Percentiles rank a stretch among this genome's conserved stretches.
phyloP scores from a whole-genome alignment of 92 coral and sea anemone species.

The Metridium senile region DNA sequence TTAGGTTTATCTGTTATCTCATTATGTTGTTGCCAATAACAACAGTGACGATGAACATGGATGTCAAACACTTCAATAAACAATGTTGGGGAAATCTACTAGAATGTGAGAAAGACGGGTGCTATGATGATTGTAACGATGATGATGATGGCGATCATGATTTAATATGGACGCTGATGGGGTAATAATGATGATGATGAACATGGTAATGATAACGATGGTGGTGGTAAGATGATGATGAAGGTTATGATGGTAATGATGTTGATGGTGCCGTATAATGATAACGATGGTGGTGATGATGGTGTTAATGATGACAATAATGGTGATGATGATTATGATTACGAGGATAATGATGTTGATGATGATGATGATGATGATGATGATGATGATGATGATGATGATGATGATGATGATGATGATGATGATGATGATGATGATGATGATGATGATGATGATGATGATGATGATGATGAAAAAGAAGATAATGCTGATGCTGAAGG shows the following conservation, averaged over 20 bases:
- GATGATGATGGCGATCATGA: neutral
- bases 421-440: neutral
- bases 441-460: neutral
- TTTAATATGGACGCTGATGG: too few species aligned
- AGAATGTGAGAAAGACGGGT: too few species aligned
- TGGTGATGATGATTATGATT: too few species aligned
- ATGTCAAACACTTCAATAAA: neutral
- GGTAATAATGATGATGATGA: too few species aligned
- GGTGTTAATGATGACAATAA: too few species aligned
- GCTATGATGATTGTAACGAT: neutral
- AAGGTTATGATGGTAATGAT: too few species aligned
- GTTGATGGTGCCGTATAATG: too few species aligned
- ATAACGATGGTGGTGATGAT: too few species aligned
- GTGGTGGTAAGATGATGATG: too few species aligned
- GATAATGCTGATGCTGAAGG: neutral
- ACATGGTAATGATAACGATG: neutral
- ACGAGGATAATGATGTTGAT: neutral
- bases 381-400: slow-evolving; percentile 9
- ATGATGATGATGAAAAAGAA: neutral
- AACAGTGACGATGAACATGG: neutral
- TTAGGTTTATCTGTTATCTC: too few species aligned
- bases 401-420: neutral
- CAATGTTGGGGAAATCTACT: too few species aligned
- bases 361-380: slow-evolving; percentile 2
- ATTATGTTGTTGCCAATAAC: neutral